Conservation (phyloP, 2,888 invertebrate species). For the Metalampra italica region DNA sequence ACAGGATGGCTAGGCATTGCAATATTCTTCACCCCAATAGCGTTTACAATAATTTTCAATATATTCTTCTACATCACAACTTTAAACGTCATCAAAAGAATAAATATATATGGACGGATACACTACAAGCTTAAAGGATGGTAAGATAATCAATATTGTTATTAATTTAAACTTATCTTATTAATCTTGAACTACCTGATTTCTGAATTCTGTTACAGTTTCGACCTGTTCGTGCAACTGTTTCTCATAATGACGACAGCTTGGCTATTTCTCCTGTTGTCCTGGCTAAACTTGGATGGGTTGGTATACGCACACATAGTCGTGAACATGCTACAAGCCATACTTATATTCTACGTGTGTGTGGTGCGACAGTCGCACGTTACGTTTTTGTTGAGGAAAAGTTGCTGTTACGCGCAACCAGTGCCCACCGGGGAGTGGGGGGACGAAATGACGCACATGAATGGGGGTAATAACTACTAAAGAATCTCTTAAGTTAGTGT, state of each 20-base stretch:
- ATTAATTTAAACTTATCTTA: not conserved
- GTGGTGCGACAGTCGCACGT: constrained; percentile 88
- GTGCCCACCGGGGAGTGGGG: constrained; percentile 90
- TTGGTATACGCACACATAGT: constrained; percentile 86
- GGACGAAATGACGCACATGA: constrained; percentile 93
- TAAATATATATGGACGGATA: constrained; percentile 90
- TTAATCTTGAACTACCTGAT: too few species aligned
- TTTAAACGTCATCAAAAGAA: constrained; percentile 86
- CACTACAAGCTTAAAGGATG: constrained; percentile 92
- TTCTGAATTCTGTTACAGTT: constrained; percentile 79
- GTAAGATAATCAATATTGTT: constrained; percentile 53
- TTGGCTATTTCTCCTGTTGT: constrained; percentile 87
- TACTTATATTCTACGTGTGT: constrained; percentile 87
- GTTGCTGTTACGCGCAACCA: constrained; percentile 87
- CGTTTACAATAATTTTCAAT: constrained; percentile 87
- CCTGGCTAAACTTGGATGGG: constrained; percentile 85
- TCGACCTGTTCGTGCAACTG: constrained; percentile 87
- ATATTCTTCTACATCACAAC: constrained; percentile 90
- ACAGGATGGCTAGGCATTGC: constrained; percentile 89
- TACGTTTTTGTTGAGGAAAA: constrained; percentile 86
- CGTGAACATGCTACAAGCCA: constrained; percentile 86
- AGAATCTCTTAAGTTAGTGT: not conserved
- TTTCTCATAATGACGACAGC: constrained; percentile 85
- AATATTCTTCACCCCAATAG: constrained; percentile 90
- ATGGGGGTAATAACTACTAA: constrained; percentile 75